phyloP scores from a whole-genome alignment of 2,797 vertebrate genomes.

The Syngnathus acus region DNA sequence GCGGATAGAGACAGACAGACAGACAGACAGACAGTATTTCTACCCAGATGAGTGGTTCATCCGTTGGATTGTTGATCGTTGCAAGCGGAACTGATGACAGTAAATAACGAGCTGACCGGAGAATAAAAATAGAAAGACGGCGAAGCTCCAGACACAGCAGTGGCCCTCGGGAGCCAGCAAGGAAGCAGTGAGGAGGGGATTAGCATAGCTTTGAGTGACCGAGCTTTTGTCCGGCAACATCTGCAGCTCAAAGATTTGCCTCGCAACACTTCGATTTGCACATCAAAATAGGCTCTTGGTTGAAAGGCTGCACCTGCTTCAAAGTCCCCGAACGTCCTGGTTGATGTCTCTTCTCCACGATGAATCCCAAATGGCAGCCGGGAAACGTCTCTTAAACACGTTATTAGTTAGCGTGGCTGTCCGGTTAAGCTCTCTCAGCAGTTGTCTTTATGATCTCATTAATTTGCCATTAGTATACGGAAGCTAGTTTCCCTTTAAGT shows the following conservation, averaged over 20 bases:
- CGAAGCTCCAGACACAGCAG: background rate
- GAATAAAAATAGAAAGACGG: background rate
- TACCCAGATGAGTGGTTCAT: background rate
- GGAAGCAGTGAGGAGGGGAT: constrained; percentile 29
- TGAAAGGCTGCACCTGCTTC: constrained; percentile 13
- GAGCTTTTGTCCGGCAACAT: constrained; percentile 65
- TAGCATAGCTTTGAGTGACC: constrained; percentile 69
- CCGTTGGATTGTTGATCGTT: background rate
- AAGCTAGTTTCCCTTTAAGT: constrained; percentile 31
- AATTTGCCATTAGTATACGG: constrained; percentile 30
- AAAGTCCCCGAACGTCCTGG: constrained; percentile 5
- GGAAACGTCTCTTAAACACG: constrained; percentile 16
- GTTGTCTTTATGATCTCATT: constrained; percentile 32
- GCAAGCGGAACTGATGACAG: background rate
- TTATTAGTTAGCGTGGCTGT: constrained; percentile 4
- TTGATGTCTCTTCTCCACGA: background rate
- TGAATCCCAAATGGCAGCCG: constrained; percentile 14
- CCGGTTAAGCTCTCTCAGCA: constrained; percentile 32
- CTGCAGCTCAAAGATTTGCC: constrained; percentile 59
- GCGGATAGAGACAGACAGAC: no score
- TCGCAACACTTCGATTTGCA: constrained; percentile 53
- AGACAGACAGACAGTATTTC: no score
- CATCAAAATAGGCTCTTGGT: constrained; percentile 52
- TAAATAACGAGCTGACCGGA: background rate
- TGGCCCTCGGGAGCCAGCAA: background rate